phyloP scores from a whole-genome alignment of 2,113 vertebrate species.

The Leucoraja erinaceus region DNA sequence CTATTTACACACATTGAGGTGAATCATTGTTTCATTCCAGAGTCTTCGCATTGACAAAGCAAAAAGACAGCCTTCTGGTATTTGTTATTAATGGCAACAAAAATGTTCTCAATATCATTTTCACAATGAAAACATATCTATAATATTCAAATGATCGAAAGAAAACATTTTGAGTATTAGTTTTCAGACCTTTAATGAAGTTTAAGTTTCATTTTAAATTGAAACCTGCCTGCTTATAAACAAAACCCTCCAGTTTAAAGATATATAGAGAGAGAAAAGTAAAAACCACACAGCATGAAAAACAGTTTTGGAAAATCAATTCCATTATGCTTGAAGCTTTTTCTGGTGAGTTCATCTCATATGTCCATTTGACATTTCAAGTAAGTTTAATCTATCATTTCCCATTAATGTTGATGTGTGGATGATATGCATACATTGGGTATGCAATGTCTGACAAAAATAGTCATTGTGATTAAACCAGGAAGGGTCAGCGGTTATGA shows the following conservation, averaged over 20 bases:
- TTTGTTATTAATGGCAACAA: not conserved
- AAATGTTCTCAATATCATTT: not conserved
- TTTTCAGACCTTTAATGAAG: conserved; percentile 24
- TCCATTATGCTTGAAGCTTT: conserved; percentile 32
- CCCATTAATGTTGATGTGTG: conserved; percentile 27
- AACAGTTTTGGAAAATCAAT: conserved; percentile 30
- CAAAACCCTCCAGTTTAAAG: not conserved
- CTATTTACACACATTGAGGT: not conserved
- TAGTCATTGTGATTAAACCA: not conserved
- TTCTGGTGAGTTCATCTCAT: conserved; percentile 21
- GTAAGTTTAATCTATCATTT: conserved; percentile 34
- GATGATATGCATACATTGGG: not conserved
- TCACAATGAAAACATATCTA: not conserved
- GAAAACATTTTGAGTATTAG: not conserved
- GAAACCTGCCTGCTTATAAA: conserved; percentile 1
- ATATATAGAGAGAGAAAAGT: conserved; percentile 3
- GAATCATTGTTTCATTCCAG: not conserved
- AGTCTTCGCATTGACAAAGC: not conserved
- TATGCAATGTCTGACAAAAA: not conserved
- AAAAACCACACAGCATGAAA: conserved; percentile 23
- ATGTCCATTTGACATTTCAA: conserved; percentile 26
- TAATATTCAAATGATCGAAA: not conserved
- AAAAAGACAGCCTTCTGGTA: not conserved
- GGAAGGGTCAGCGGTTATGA: not conserved
- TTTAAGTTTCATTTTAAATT: conserved; percentile 22